Percentiles rank a stretch among this genome's conserved stretches.
Conservation (phyloP, 2,113 vertebrate species). For the Montifringilla adamsi region DNA sequence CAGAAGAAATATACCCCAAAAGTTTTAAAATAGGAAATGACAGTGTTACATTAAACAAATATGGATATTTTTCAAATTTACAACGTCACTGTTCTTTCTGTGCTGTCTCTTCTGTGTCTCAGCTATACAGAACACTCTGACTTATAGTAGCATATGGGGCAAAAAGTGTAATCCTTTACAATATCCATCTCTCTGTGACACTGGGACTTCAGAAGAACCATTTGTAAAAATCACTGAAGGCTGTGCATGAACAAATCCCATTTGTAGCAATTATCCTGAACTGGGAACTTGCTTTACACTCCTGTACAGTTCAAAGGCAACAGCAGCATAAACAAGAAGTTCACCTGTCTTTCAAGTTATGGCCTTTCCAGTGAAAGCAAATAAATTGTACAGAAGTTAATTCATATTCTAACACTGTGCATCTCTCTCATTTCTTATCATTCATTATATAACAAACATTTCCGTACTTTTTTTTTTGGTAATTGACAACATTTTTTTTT, state of each 20-base stretch:
- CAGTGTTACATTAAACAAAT: neutral
- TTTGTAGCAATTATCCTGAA: conserved; percentile 3
- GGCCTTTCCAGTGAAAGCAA: neutral
- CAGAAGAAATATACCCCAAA: neutral
- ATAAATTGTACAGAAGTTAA: neutral
- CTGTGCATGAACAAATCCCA: neutral
- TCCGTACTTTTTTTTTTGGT: neutral
- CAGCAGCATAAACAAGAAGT: neutral
- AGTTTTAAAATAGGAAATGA: neutral
- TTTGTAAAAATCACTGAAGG: neutral
- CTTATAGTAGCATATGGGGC: neutral
- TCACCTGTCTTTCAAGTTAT: neutral
- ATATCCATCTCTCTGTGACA: neutral
- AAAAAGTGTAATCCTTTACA: neutral
- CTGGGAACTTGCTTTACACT: neutral
- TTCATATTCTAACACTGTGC: neutral
- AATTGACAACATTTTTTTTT: neutral
- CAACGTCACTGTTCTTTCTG: neutral
- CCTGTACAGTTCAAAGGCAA: neutral
- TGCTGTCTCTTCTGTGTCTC: neutral
- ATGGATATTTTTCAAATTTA: neutral
- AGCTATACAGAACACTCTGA: neutral
- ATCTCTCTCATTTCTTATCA: neutral
- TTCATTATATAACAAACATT: neutral
- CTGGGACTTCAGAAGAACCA: neutral